phyloP scores from a whole-genome alignment of 2,797 vertebrate species.

The Melanotaenia maccullochi region DNA sequence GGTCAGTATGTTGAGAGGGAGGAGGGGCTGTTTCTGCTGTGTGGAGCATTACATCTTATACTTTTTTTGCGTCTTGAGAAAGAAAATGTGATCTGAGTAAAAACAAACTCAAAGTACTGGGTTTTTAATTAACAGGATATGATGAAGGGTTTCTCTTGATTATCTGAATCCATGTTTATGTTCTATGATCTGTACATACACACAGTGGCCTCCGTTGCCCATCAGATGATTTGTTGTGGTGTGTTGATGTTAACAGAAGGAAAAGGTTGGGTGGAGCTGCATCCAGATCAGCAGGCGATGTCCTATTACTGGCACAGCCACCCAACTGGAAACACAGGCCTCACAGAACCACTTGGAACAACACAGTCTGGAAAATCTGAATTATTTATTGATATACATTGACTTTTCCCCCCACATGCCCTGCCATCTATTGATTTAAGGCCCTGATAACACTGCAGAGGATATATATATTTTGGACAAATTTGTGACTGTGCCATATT shows the following conservation, averaged over 20 bases:
- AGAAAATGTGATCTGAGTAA: not conserved
- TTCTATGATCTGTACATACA: not conserved
- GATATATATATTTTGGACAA: too few species aligned
- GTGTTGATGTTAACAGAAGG: constrained; percentile 50
- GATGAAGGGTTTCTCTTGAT: not conserved
- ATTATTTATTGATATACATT: too few species aligned
- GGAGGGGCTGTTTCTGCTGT: constrained; percentile 48
- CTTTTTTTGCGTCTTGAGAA: constrained; percentile 10
- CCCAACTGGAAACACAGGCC: constrained; percentile 25
- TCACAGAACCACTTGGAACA: not conserved
- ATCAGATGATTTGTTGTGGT: constrained; percentile 6
- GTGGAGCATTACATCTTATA: constrained; percentile 31
- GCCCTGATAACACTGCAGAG: not conserved
- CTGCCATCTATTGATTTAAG: not conserved
- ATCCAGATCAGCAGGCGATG: constrained; percentile 47
- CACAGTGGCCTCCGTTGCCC: constrained; percentile 14
- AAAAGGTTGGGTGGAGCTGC: constrained; percentile 46
- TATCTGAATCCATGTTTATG: not conserved
- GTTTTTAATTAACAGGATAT: not conserved
- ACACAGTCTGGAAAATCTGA: not conserved
- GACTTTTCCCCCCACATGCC: not conserved
- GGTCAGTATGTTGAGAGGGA: constrained; percentile 77
- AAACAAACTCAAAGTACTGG: not conserved
- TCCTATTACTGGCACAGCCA: constrained; percentile 35
- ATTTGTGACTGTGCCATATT: too few species aligned